A percentile compares a stretch with the other conserved stretches of the same genome.
Evolutionary conservation across 1,140 invertebrate species (phyloP).

Genomic region (Varroa destructor): DNA sequence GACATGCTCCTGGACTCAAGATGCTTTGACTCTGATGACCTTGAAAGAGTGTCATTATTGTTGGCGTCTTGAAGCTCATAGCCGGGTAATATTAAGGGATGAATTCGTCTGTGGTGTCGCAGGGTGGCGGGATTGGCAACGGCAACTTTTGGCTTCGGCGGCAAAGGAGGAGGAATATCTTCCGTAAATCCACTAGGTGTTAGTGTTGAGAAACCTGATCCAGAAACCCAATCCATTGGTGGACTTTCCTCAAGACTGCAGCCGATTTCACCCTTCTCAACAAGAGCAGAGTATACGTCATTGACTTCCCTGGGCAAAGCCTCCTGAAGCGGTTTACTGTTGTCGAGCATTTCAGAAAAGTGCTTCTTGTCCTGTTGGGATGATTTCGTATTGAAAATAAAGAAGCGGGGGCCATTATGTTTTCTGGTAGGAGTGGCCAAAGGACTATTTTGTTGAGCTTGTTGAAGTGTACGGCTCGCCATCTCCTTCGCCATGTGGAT

Average conservation of each 20-base stretch:
- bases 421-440: constrained; percentile 15
- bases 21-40: constrained; percentile 29
- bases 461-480: constrained; percentile 67
- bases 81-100: constrained; percentile 54
- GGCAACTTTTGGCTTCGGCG: constrained; percentile 56
- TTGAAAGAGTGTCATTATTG: constrained; percentile 26
- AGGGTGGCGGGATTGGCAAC: constrained; percentile 48
- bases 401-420: constrained; percentile 18
- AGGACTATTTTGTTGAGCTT: constrained; percentile 1
- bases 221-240: background rate
- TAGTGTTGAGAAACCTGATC: background rate
- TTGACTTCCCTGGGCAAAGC: constrained; percentile 53
- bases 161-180: constrained; percentile 62
- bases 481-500: constrained; percentile 86
- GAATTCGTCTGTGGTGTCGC: constrained; percentile 66
- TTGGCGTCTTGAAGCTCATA: constrained; percentile 20
- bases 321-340: constrained; percentile 33
- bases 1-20: background rate
- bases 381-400: constrained; percentile 16
- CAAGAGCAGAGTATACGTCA: constrained; percentile 75
- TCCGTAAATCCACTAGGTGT: no score
- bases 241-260: constrained; percentile 31
- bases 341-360: constrained; percentile 26
- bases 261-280: constrained; percentile 52
- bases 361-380: constrained; percentile 17